Conservation (phyloP, 2,888 invertebrate genomes). For the Polydrusus pterygomalis region DNA sequence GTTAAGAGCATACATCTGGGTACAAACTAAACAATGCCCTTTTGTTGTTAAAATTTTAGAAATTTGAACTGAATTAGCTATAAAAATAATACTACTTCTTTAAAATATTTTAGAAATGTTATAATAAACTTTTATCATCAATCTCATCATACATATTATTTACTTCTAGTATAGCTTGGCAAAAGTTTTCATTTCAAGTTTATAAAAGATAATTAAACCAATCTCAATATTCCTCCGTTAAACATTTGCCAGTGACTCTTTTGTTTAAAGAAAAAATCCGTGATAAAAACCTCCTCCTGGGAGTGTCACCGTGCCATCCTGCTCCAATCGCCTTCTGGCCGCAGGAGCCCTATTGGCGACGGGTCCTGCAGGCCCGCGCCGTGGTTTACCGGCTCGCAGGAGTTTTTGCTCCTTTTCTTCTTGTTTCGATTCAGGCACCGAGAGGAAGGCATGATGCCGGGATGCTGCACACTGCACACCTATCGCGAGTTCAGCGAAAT, state of each 20-base stretch:
- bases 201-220: background rate
- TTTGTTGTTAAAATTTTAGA: no score
- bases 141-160: no score
- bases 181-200: no score
- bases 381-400: conserved; percentile 53
- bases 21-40: no score
- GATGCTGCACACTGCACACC: conserved; percentile 4
- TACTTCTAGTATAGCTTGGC: no score
- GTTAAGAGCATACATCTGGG: no score
- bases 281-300: conserved; percentile 53
- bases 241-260: conserved; percentile 23
- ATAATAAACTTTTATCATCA: no score
- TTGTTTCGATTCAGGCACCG: conserved; percentile 38
- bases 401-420: conserved; percentile 52
- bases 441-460: conserved; percentile 18
- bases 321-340: conserved; percentile 46
- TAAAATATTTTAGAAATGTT: no score
- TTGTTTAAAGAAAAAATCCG: conserved; percentile 43
- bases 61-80: no score
- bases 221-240: conserved; percentile 17
- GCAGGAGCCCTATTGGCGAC: conserved; percentile 44
- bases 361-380: conserved; percentile 53
- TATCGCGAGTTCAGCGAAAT: no score
- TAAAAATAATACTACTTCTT: no score
- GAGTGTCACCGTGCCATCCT: conserved; percentile 47